Percentiles rank a stretch among this genome's conserved stretches.
phyloP scores from a whole-genome alignment of 2,113 vertebrate genomes.

The Tichodroma muraria region DNA sequence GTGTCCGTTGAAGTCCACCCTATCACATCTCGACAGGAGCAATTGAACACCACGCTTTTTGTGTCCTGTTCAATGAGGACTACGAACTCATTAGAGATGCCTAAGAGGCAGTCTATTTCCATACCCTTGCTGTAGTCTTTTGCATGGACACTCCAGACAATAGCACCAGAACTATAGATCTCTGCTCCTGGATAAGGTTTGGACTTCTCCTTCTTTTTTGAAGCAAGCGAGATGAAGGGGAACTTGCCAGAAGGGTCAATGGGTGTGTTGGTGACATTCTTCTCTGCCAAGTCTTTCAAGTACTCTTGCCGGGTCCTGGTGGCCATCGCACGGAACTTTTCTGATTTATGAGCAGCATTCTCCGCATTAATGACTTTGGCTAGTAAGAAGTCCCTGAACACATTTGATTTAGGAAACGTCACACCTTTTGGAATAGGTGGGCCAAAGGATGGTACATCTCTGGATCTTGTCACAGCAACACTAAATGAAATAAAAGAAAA shows the following conservation, averaged over 20 bases:
- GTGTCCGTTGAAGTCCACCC: constrained; percentile 91
- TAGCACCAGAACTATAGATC: constrained; percentile 86
- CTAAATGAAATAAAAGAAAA: constrained; percentile 59
- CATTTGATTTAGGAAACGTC: constrained; percentile 93
- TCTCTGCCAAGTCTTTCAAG: constrained; percentile 91
- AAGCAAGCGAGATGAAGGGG: constrained; percentile 92
- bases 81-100: constrained; percentile 90
- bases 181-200: constrained; percentile 88
- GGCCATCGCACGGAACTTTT: constrained; percentile 95
- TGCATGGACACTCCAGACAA: constrained; percentile 87
- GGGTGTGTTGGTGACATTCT: constrained; percentile 91
- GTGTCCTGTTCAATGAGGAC: constrained; percentile 89
- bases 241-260: constrained; percentile 93
- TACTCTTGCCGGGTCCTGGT: constrained; percentile 94
- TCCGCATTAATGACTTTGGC: constrained; percentile 96
- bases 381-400: constrained; percentile 96
- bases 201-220: constrained; percentile 89
- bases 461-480: constrained; percentile 92
- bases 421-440: constrained; percentile 92
- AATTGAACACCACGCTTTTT: constrained; percentile 90
- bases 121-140: constrained; percentile 89
- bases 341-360: constrained; percentile 95
- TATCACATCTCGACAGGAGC: constrained; percentile 90
- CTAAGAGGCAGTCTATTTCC: constrained; percentile 87
- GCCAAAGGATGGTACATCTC: constrained; percentile 93